These are phyloP conservation scores for Coboldia fuscipes DNA, from an alignment of 1,140 invertebrate genomes.

Conservation along the genomic window DNA sequence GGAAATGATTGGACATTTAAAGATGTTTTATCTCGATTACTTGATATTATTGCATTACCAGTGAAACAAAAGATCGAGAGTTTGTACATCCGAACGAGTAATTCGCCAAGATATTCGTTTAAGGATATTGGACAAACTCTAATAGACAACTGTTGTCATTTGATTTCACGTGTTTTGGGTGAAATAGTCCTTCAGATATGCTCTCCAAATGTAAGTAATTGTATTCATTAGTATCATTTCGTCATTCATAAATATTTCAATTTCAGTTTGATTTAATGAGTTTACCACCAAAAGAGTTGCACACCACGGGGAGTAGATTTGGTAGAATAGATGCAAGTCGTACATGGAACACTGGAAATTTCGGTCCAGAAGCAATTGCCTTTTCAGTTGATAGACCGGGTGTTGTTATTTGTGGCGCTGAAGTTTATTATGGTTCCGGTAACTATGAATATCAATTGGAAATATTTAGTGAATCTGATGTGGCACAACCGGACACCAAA, in stretches of 20 bases:
- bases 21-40: slow-evolving; percentile 60
- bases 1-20: slow-evolving; percentile 48
- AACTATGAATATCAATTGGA: slow-evolving; percentile 82
- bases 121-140: slow-evolving; percentile 25
- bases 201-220: slow-evolving; percentile 11
- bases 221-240: not conserved
- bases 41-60: slow-evolving; percentile 62
- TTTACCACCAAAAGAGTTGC: slow-evolving; percentile 33
- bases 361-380: slow-evolving; percentile 88
- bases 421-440: slow-evolving; percentile 72
- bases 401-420: slow-evolving; percentile 70
- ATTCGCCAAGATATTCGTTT: slow-evolving; percentile 7
- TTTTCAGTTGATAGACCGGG: slow-evolving; percentile 82
- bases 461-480: slow-evolving; percentile 52
- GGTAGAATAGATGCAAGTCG: slow-evolving; percentile 68
- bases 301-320: slow-evolving; percentile 76
- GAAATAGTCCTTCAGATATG: slow-evolving; percentile 60
- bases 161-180: slow-evolving; percentile 65
- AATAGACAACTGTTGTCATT: slow-evolving; percentile 64
- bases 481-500: slow-evolving; percentile 24
- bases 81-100: slow-evolving; percentile 14
- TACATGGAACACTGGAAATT: slow-evolving; percentile 93
- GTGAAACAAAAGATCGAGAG: slow-evolving; percentile 34
- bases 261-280: slow-evolving; percentile 32
- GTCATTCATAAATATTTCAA: not conserved